Base-by-base conservation (phyloP, 1,140 invertebrate species). In the Mya arenaria region DNA sequence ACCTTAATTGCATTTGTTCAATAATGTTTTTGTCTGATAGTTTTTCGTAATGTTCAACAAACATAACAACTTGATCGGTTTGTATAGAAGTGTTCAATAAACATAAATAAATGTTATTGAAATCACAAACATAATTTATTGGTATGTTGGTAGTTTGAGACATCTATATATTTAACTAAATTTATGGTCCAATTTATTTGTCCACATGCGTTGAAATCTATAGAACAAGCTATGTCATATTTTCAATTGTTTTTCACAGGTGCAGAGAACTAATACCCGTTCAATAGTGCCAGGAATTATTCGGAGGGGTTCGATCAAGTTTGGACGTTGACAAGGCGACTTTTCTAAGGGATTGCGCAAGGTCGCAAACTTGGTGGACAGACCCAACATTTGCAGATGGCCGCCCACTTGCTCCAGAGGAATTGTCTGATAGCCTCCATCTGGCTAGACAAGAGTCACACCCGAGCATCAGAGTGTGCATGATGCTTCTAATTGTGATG, bases 401-500 rank as follows among this genome's bases (percentile, higher is more conserved):
- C 58, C 58, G 58, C 36, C 58, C 58, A 8, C 3, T 28, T 10
- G 13, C 58, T 32, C 4, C 58, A 5, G 58, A 62, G 13, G 58
- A 62, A 28, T 8, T 62, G 30, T 15, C 58, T 15, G 37, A 32
- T 23, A 66, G 32, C 13, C 63, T 66, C 15, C 32, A 4, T 36
- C 34, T 68, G n/a, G 41, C 65, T n/a, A 4, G 1, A 10, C 15
- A 68, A 25, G 37, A 41, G 30, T 23, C 37, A 3, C 48, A 28
- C 25, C 65, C 65, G 17, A 68, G 23, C 65, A 68, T 68, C 19
- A 17, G 37, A 23, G 44, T 37, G 39, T 37, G 32, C 32, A 37
- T 68, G 34, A n/a, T 37, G 32, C n/a, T 68, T 52, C 32, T 71
- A 28, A 55, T 48, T 28, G 28, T 17, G 25, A 71, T 71, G 66